phyloP scores from a whole-genome alignment of 2,888 invertebrate species.

The Theretra japonica region DNA sequence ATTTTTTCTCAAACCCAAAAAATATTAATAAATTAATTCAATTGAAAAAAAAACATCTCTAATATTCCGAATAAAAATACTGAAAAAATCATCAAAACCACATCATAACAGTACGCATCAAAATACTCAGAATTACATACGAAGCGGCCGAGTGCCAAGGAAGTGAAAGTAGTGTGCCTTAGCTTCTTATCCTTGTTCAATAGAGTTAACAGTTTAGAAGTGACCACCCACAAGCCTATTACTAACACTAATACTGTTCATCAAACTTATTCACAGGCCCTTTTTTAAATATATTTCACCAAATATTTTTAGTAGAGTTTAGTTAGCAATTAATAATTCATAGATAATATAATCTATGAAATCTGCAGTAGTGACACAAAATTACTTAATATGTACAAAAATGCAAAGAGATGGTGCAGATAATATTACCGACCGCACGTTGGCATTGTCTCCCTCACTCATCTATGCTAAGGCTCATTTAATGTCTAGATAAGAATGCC shows the following conservation, averaged over 20 bases:
- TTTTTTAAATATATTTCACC: too few species aligned
- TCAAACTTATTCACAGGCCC: too few species aligned
- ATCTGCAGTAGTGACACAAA: too few species aligned
- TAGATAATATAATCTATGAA: too few species aligned
- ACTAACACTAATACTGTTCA: neutral
- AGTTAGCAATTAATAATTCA: too few species aligned
- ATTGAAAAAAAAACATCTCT: neutral
- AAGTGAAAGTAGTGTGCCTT: constrained; percentile 24
- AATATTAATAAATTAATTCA: neutral
- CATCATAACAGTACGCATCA: neutral
- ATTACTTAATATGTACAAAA: too few species aligned
- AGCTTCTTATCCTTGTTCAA: constrained; percentile 23
- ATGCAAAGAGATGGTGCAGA: too few species aligned
- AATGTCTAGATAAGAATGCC: too few species aligned
- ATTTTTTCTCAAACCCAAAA: neutral
- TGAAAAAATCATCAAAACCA: neutral
- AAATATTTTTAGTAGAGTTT: too few species aligned
- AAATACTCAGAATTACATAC: neutral
- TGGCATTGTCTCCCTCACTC: too few species aligned
- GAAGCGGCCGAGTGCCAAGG: constrained; percentile 5
- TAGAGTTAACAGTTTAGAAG: constrained; percentile 3
- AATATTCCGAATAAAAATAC: neutral
- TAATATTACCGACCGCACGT: too few species aligned
- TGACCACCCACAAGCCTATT: constrained; percentile 5
- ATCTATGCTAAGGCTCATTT: too few species aligned